Evolutionary conservation across 2,888 invertebrate genomes (phyloP).

Genomic region (Cephus runcator): DNA sequence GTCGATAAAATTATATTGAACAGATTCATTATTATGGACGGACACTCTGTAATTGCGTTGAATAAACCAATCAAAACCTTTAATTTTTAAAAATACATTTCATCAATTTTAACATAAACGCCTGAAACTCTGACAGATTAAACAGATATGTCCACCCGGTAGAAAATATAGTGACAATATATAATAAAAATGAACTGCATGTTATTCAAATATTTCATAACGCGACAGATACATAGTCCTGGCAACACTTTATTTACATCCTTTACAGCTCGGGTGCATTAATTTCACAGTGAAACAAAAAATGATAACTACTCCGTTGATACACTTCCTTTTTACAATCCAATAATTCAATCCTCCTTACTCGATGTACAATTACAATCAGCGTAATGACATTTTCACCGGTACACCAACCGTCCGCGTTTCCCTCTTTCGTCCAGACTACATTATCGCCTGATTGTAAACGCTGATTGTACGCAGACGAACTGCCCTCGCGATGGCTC

Average conservation of each 20-base stretch:
- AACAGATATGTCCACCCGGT: neutral
- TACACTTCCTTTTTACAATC: conserved; percentile 6
- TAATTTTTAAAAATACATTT: neutral
- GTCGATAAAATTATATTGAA: neutral
- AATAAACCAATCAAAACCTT: neutral
- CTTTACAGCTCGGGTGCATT: neutral
- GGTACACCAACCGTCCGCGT: conserved; percentile 21
- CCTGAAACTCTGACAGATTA: neutral
- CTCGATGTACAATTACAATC: conserved; percentile 54
- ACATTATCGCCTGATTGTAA: conserved; percentile 29
- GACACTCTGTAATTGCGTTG: neutral
- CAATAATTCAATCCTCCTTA: conserved; percentile 32
- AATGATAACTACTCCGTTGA: neutral
- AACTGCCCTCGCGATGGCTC: conserved; percentile 14
- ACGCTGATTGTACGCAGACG: conserved; percentile 28
- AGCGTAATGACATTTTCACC: conserved; percentile 51
- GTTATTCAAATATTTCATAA: neutral
- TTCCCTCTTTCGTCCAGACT: conserved; percentile 33
- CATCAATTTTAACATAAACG: neutral
- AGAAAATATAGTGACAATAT: neutral
- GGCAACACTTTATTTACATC: neutral
- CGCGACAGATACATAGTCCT: neutral
- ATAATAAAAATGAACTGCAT: neutral
- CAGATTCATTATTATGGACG: neutral
- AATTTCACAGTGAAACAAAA: conserved; percentile 9